Base-by-base conservation (phyloP, 2,113 vertebrate genomes). In the Patagioenas fasciata region DNA sequence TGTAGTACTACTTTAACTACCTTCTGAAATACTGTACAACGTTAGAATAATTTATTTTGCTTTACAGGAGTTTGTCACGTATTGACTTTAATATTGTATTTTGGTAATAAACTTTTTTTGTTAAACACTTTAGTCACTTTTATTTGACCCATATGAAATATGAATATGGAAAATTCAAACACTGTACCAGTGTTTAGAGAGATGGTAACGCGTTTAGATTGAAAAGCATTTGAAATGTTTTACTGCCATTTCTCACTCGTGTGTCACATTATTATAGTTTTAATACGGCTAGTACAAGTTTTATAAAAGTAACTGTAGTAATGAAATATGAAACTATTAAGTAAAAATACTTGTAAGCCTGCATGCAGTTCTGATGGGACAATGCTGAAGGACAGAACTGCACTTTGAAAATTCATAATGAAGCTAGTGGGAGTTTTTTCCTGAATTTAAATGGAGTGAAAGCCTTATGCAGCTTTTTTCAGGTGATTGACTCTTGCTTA, bases 21-120 rank as follows among this genome's bases (percentile, higher is more conserved):
- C 97, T 98, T 98, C 96, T 96, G 93, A 97, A 98, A 98, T 97
- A 97, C 96, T 97, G 98, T 98, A 98, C 96, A 97, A 98, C 97
- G 96, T 98, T 98, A 98, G 98, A 98, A 98, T 99, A 99, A 99
- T 99, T 99, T 99, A 98, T 99, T 98, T 98, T 98, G 98, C 98
- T 98, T 98, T 98, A 98, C 98, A 98, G 98, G 97, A 98, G 96
- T 98, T 98, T 98, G 98, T 98, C 98, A 98, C 94, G 97, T 98
- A 97, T 99, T 98, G 97, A 98, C 97, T 98, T 99, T 98, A 98
- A 98, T 97, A 98, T 97, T 99, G 98, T 99, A 99, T 99, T 99
- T 99, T 99, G 98, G 97, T 99, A 99, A 99, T 99, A 99, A 99
- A 98, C 95, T 95, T 98, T 93, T 98, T 98, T 98, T 98, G 97